A percentile compares a stretch with the other conserved stretches of the same genome.
Evolutionary conservation across 2,888 invertebrate genomes (phyloP).

Genomic region (Eurytoma adleriae): DNA sequence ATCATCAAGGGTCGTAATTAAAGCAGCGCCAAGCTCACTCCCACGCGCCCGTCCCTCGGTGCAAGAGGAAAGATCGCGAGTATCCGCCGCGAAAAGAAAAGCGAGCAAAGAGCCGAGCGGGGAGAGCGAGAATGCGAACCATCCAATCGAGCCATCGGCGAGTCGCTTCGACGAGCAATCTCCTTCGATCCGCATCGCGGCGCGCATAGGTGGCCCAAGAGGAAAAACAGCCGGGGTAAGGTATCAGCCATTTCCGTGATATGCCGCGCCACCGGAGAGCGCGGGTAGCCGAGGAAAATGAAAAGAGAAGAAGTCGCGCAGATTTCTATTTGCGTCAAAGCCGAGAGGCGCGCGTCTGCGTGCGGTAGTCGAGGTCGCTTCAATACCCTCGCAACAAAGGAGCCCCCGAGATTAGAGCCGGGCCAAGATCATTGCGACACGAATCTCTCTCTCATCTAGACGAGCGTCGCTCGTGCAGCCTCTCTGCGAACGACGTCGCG

Average conservation of each 20-base stretch:
- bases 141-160: conserved; percentile 44
- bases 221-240: not conserved
- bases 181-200: conserved; percentile 38
- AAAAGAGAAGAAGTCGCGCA: not conserved
- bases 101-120: not conserved
- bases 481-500: conserved; percentile 6
- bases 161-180: conserved; percentile 46
- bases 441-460: not conserved
- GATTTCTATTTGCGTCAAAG: conserved; percentile 2
- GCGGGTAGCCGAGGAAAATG: conserved; percentile 16
- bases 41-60: not conserved
- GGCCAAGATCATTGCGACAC: conserved; percentile 11
- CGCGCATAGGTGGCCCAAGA: conserved; percentile 13
- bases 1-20: conserved; percentile 42
- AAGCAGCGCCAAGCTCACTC: conserved; percentile 5
- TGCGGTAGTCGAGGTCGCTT: too few relatives aligned
- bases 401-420: not conserved
- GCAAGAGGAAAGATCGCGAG: too few relatives aligned
- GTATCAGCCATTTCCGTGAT: conserved; percentile 39
- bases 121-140: conserved; percentile 11
- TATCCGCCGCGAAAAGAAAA: not conserved
- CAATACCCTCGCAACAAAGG: too few relatives aligned
- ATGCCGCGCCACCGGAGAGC: not conserved
- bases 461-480: not conserved
- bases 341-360: not conserved